A percentile compares a stretch with the other conserved stretches of the same genome.
phyloP scores from a whole-genome alignment of 1,140 invertebrate species.

The Saccostrea echinata region DNA sequence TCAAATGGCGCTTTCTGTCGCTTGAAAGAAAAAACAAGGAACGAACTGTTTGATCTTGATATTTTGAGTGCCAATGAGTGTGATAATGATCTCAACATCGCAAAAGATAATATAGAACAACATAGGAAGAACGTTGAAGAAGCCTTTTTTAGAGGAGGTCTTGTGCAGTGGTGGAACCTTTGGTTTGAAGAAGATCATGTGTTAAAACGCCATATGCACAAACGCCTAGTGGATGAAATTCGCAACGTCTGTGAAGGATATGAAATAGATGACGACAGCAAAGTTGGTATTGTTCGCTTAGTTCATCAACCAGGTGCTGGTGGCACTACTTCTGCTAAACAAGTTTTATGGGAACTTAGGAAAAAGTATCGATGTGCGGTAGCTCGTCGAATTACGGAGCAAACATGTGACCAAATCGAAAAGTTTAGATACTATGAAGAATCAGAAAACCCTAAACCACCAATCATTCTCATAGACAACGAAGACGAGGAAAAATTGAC shows the following conservation, averaged over 20 bases:
- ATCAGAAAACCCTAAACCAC: slow-evolving; percentile 57
- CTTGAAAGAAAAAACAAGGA: slow-evolving; percentile 62
- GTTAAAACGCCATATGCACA: slow-evolving; percentile 59
- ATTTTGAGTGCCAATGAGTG: slow-evolving; percentile 65
- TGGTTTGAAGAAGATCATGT: slow-evolving; percentile 65
- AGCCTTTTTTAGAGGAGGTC: slow-evolving; percentile 65
- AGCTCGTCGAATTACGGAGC: slow-evolving; percentile 63
- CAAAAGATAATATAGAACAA: slow-evolving; percentile 41
- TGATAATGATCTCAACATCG: slow-evolving; percentile 39
- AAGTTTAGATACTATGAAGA: slow-evolving; percentile 61
- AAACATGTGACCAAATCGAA: slow-evolving; percentile 67
- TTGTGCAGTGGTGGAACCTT: slow-evolving; percentile 69
- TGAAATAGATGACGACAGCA: slow-evolving; percentile 56
- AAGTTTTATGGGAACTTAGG: slow-evolving; percentile 68
- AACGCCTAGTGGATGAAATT: slow-evolving; percentile 48
- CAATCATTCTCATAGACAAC: slow-evolving; percentile 70
- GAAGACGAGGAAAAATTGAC: slow-evolving; percentile 67
- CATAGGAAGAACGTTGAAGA: slow-evolving; percentile 55
- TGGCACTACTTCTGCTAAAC: slow-evolving; percentile 69
- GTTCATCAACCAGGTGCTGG: slow-evolving; percentile 71
- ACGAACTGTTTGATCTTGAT: slow-evolving; percentile 65
- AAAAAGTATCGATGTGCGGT: slow-evolving; percentile 66
- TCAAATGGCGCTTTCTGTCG: slow-evolving; percentile 61
- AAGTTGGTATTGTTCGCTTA: slow-evolving; percentile 60
- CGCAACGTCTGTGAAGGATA: slow-evolving; percentile 55